phyloP scores from a whole-genome alignment of 2,888 invertebrate genomes.

The Tachystola acroxantha region DNA sequence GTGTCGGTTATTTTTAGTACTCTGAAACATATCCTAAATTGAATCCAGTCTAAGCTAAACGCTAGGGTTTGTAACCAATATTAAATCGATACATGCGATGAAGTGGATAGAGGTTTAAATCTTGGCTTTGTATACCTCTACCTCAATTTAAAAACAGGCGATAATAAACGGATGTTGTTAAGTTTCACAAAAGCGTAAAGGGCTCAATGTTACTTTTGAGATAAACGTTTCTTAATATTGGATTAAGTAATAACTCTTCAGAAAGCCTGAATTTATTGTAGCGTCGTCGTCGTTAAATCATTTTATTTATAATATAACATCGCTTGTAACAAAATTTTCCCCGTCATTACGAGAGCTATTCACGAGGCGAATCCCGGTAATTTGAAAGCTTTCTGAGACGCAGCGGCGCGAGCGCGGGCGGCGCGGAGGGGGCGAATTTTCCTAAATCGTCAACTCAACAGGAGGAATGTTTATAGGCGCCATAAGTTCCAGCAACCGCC shows the following conservation, averaged over 20 bases:
- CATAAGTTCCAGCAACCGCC: slow-evolving; percentile 64
- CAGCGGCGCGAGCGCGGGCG: slow-evolving; percentile 25
- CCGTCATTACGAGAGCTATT: slow-evolving; percentile 58
- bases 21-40: no score
- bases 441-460: slow-evolving; percentile 64
- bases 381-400: slow-evolving; percentile 57
- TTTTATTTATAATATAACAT: slow-evolving; percentile 46
- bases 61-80: no score
- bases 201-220: not conserved
- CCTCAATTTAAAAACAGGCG: no score
- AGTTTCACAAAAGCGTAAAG: no score
- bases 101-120: no score
- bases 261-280: slow-evolving; percentile 24
- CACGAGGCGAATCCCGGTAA: slow-evolving; percentile 57
- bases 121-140: no score
- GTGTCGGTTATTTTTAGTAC: no score
- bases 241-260: slow-evolving; percentile 5
- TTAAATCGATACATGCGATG: no score
- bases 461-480: slow-evolving; percentile 61
- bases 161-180: no score
- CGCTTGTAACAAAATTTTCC: slow-evolving; percentile 45
- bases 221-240: slow-evolving; percentile 4
- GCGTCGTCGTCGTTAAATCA: slow-evolving; percentile 34
- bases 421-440: slow-evolving; percentile 39
- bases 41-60: no score